A percentile compares a stretch with the other conserved stretches of the same genome.
Conservation (phyloP, 2,888 invertebrate species). For the Platycnemis pennipes region DNA sequence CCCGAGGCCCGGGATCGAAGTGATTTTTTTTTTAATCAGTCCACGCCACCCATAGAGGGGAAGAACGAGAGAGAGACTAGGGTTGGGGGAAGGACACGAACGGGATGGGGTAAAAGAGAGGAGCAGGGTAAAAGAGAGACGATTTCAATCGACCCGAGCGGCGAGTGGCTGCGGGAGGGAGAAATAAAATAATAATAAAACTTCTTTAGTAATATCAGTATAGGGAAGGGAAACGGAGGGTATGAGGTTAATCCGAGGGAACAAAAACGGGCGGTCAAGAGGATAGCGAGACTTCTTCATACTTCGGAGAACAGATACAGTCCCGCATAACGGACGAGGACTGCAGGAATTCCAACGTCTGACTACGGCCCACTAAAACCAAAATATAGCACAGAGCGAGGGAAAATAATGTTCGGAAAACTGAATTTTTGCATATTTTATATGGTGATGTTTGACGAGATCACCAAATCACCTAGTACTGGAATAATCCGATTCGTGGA, state of each 20-base stretch:
- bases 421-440: too few relatives aligned
- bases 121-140: not conserved
- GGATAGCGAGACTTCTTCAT: not conserved
- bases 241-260: not conserved
- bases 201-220: not conserved
- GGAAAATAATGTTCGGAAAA: too few relatives aligned
- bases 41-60: conserved; percentile 6
- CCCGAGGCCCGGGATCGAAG: conserved; percentile 31
- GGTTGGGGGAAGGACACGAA: not conserved
- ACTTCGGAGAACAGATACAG: not conserved
- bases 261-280: not conserved
- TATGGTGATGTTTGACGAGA: too few relatives aligned
- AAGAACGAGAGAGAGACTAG: not conserved
- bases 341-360: not conserved
- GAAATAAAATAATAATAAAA: not conserved
- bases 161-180: not conserved
- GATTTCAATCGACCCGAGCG: conserved; percentile 38
- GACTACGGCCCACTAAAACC: not conserved
- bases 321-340: not conserved
- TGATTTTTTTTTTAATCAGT: conserved; percentile 56
- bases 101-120: not conserved
- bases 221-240: not conserved
- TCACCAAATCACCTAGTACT: too few relatives aligned
- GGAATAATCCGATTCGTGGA: too few relatives aligned
- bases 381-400: too few relatives aligned